A percentile compares a stretch with the other conserved stretches of the same genome.
phyloP scores from a whole-genome alignment of 2,113 vertebrate species.

The Heterotis niloticus region DNA sequence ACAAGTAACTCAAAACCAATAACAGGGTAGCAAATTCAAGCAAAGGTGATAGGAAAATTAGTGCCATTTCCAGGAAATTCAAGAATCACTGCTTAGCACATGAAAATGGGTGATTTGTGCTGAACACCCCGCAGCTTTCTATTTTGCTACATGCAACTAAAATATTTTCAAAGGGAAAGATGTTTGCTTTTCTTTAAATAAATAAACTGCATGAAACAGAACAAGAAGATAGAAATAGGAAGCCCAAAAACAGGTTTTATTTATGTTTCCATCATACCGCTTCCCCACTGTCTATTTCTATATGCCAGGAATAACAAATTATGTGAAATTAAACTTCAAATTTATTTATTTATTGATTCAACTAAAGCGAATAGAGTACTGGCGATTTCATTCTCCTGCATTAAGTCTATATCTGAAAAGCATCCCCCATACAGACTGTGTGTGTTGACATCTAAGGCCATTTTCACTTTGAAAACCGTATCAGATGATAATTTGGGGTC shows the following conservation, averaged over 20 bases:
- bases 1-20: too few relatives aligned
- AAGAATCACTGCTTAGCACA: too few relatives aligned
- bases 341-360: conserved; percentile 55
- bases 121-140: too few relatives aligned
- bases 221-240: neutral
- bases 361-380: conserved; percentile 40
- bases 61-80: too few relatives aligned
- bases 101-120: too few relatives aligned
- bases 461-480: neutral
- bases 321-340: too few relatives aligned
- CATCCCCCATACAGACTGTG: neutral
- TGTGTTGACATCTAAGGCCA: neutral
- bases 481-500: neutral
- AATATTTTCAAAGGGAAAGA: too few relatives aligned
- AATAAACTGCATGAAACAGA: too few relatives aligned
- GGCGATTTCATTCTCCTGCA: conserved; percentile 44
- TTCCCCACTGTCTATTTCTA: conserved; percentile 37
- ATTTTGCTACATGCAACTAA: too few relatives aligned
- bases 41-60: too few relatives aligned
- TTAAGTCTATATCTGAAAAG: conserved; percentile 22
- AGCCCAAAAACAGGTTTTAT: neutral
- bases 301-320: conserved; percentile 45
- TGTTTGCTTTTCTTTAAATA: too few relatives aligned
- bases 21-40: too few relatives aligned
- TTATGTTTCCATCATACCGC: conserved; percentile 35